These are phyloP conservation scores for Sycophila texana DNA, from an alignment of 2,888 invertebrate genomes.

Conservation along the genomic window DNA sequence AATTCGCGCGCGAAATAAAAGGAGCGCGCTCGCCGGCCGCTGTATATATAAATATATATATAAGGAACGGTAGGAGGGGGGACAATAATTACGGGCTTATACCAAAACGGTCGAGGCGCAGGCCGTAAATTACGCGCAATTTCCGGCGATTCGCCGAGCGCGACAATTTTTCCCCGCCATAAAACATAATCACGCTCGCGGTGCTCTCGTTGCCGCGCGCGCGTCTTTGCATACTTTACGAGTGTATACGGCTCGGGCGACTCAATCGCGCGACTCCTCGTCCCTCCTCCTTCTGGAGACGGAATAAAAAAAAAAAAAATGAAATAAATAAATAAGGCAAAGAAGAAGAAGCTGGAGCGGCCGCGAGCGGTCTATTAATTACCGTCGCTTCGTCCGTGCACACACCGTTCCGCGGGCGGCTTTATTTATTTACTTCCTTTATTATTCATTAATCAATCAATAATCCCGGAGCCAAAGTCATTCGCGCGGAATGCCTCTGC, in stretches of 20 bases:
- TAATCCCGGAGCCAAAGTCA: slow-evolving; percentile 27
- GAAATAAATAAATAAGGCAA: neutral
- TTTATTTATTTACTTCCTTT: slow-evolving; percentile 36
- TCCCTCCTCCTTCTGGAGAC: neutral
- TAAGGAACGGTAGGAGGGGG: too few relatives aligned
- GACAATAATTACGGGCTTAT: slow-evolving; percentile 1
- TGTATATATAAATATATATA: too few relatives aligned
- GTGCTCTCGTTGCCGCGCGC: slow-evolving; percentile 9
- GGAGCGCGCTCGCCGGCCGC: neutral
- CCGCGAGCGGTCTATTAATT: slow-evolving; percentile 47
- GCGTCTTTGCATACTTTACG: slow-evolving; percentile 17
- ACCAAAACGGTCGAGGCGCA: slow-evolving; percentile 2
- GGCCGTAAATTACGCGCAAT: slow-evolving; percentile 41
- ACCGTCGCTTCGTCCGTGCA: slow-evolving; percentile 1
- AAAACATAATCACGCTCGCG: slow-evolving; percentile 45
- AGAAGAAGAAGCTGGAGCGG: neutral
- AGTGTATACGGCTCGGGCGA: neutral
- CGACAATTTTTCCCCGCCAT: slow-evolving; percentile 38
- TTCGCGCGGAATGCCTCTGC: slow-evolving; percentile 20
- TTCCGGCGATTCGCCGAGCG: slow-evolving; percentile 37
- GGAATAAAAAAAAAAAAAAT: neutral
- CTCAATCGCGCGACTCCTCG: neutral
- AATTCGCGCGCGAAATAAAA: neutral
- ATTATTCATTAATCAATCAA: slow-evolving; percentile 56
- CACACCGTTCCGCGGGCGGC: neutral